Percentiles rank a stretch among this genome's conserved stretches.
Conservation (phyloP, 1,140 invertebrate species). For the Drosophila littoralis region DNA sequence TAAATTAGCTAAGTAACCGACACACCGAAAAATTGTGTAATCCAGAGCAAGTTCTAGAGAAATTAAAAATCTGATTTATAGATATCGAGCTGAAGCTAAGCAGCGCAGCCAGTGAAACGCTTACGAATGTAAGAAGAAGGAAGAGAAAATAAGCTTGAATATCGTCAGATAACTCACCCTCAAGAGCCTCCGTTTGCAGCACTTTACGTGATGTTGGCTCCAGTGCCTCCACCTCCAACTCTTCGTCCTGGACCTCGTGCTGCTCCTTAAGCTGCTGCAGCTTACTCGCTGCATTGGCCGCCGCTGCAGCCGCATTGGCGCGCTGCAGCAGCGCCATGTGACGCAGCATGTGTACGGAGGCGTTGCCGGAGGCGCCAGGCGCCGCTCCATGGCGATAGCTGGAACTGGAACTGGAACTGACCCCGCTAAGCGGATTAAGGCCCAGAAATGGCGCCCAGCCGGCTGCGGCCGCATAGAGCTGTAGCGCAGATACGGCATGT, state of each 20-base stretch:
- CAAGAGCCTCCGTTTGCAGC: background rate
- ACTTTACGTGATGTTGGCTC: background rate
- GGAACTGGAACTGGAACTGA: background rate
- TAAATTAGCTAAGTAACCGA: no score
- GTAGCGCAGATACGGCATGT: constrained; percentile 44
- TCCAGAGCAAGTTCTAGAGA: no score
- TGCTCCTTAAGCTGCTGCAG: constrained; percentile 29
- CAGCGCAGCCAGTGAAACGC: background rate
- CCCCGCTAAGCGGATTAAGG: constrained; percentile 2
- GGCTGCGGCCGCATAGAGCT: constrained; percentile 61
- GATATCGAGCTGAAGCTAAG: background rate
- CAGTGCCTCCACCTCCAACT: background rate
- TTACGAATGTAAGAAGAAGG: background rate
- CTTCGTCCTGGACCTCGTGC: constrained; percentile 6
- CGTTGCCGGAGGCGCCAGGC: background rate
- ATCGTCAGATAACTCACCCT: background rate
- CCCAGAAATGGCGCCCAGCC: constrained; percentile 60
- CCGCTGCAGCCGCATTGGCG: constrained; percentile 49
- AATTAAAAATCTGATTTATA: no score
- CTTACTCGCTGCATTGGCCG: constrained; percentile 27
- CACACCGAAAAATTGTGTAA: no score
- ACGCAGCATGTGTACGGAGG: constrained; percentile 61
- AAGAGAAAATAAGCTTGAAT: no score
- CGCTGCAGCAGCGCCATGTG: constrained; percentile 71
- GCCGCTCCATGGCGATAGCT: background rate